Conservation (phyloP, 2,888 invertebrate species). For the Tubulanus polymorphus region DNA sequence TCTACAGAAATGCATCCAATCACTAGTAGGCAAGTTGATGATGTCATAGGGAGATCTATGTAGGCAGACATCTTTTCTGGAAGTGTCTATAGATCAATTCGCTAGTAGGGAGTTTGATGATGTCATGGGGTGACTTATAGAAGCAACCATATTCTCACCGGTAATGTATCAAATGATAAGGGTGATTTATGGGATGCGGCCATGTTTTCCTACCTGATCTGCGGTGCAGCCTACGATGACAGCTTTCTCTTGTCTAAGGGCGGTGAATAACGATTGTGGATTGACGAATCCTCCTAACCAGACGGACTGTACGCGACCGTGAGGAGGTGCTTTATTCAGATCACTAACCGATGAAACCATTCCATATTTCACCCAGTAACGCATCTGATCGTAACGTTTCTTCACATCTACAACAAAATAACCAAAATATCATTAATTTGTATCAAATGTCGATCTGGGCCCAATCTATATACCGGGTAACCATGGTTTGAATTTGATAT, state of each 20-base stretch:
- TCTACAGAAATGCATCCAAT: no score
- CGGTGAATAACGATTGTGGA: slow-evolving; percentile 42
- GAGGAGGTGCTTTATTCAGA: slow-evolving; percentile 28
- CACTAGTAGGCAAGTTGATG: no score
- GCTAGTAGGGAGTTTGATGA: no score
- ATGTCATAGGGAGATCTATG: no score
- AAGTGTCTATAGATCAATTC: no score
- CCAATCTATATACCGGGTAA: neutral
- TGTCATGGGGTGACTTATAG: no score
- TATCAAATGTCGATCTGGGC: neutral
- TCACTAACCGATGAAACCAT: slow-evolving; percentile 41
- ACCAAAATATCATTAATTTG: neutral
- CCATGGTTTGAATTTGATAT: neutral
- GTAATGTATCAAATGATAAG: no score
- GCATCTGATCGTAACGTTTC: slow-evolving; percentile 39
- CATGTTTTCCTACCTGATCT: slow-evolving; percentile 41
- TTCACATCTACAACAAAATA: slow-evolving; percentile 31
- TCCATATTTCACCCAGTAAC: slow-evolving; percentile 38
- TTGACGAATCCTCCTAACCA: slow-evolving; percentile 51
- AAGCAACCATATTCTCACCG: no score
- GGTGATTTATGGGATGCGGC: no score
- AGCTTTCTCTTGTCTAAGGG: slow-evolving; percentile 46
- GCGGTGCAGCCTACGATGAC: slow-evolving; percentile 30
- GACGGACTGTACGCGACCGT: slow-evolving; percentile 36
- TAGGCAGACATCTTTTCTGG: no score